A percentile compares a stretch with the other conserved stretches of the same genome.
phyloP scores from a whole-genome alignment of 2,113 vertebrate genomes.

The Clarias gariepinus region DNA sequence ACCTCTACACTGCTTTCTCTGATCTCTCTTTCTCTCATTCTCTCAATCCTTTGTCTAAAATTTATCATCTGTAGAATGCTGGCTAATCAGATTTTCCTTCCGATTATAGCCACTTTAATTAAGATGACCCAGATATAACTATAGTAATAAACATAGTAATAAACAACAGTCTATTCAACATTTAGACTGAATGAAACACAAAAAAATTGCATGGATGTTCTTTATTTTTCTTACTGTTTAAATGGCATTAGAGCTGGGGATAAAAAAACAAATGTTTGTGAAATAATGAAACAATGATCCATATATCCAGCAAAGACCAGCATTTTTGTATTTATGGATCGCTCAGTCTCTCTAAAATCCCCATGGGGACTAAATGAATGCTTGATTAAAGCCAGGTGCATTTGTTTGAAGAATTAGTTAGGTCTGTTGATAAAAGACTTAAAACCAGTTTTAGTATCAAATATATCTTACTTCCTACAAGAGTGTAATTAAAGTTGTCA shows the following conservation, averaged over 20 bases:
- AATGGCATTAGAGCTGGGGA: not conserved
- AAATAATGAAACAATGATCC: not conserved
- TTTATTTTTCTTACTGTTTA: not conserved
- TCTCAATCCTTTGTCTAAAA: not conserved
- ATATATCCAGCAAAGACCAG: not conserved
- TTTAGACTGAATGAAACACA: not conserved
- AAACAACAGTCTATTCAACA: not conserved
- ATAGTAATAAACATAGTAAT: too few relatives aligned
- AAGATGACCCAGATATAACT: not conserved
- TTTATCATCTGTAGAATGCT: constrained; percentile 19
- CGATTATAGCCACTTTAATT: not conserved
- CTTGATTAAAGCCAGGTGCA: not conserved
- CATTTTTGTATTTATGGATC: not conserved
- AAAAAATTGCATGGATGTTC: too few relatives aligned
- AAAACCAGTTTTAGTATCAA: not conserved
- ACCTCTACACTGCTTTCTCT: constrained; percentile 20
- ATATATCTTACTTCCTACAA: not conserved
- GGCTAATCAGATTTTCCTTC: constrained; percentile 16
- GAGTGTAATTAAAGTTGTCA: not conserved
- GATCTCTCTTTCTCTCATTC: constrained; percentile 16
- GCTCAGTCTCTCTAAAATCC: not conserved
- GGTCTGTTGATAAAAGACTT: not conserved
- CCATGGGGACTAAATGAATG: not conserved
- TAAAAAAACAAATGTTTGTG: not conserved
- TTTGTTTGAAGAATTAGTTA: not conserved